Evolutionary conservation across 2,797 vertebrate species (phyloP).

Genomic region (Antennarius maculatus): DNA sequence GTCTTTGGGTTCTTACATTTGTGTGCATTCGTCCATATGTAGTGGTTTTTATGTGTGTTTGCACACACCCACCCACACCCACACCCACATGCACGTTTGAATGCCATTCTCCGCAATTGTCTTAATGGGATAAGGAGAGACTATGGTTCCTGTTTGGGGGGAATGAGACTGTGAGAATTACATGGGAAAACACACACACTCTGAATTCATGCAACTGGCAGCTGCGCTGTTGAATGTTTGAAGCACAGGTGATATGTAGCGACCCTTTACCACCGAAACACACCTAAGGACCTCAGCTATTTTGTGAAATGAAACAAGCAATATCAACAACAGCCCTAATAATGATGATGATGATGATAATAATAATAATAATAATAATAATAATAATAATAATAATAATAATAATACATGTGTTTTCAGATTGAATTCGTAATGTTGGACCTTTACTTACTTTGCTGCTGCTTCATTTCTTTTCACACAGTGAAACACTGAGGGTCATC

Average conservation of each 20-base stretch:
- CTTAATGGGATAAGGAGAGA: constrained; percentile 78
- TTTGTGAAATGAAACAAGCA: constrained; percentile 9
- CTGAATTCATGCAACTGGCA: constrained; percentile 50
- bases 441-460: constrained; percentile 1
- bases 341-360: background rate
- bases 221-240: constrained; percentile 38
- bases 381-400: background rate
- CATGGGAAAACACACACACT: constrained; percentile 74
- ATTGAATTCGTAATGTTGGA: background rate
- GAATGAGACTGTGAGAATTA: constrained; percentile 78
- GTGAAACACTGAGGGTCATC: constrained; percentile 11
- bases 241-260: constrained; percentile 43
- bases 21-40: constrained; percentile 47
- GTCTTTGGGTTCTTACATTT: constrained; percentile 51
- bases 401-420: background rate
- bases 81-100: constrained; percentile 47
- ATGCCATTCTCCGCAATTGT: constrained; percentile 75
- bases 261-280: constrained; percentile 38
- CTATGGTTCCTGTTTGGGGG: constrained; percentile 77
- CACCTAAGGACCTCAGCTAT: constrained; percentile 22
- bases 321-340: background rate
- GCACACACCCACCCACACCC: background rate
- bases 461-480: constrained; percentile 17
- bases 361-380: background rate
- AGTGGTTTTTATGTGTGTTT: constrained; percentile 7